A percentile compares a stretch with the other conserved stretches of the same genome.
Evolutionary conservation across 2,113 vertebrate genomes (phyloP).

Genomic region (Pseudorasbora parva): DNA sequence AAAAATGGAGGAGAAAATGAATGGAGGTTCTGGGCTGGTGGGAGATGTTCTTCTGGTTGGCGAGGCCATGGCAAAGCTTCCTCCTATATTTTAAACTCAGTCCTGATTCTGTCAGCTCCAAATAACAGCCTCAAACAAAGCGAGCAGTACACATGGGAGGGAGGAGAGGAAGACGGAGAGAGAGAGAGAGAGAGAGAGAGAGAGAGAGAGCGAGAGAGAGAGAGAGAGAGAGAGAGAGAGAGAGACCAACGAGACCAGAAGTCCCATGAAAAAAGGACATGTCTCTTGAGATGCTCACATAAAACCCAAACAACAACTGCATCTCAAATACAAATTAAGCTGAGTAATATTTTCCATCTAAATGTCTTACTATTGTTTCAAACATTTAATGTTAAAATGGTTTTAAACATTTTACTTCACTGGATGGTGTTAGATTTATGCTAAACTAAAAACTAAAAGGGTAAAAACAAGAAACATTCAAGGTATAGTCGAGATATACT

Average conservation of each 20-base stretch:
- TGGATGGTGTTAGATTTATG: neutral
- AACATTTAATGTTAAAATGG: neutral
- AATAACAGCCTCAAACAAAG: conserved; percentile 57
- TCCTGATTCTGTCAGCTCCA: conserved; percentile 64
- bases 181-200: neutral
- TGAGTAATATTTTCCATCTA: conserved; percentile 12
- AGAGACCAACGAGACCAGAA: neutral
- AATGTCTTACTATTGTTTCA: neutral
- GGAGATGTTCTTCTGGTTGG: conserved; percentile 28
- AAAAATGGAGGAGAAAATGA: neutral
- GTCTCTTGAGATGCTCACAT: conserved; percentile 6
- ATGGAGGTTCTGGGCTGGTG: neutral
- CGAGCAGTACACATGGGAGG: conserved; percentile 49
- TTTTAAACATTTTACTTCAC: neutral
- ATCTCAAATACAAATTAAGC: neutral
- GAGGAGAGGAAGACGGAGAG: conserved; percentile 7
- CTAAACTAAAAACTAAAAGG: too few species aligned
- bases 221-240: conserved; percentile 2
- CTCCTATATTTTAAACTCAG: conserved; percentile 61
- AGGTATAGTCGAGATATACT: neutral
- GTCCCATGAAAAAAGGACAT: conserved; percentile 21
- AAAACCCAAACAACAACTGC: conserved; percentile 18
- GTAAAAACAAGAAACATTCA: neutral
- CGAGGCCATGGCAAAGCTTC: conserved; percentile 20
- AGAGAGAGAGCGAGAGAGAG: neutral